phyloP scores from a whole-genome alignment of 2,113 vertebrate genomes.

The Laterallus jamaicensis region DNA sequence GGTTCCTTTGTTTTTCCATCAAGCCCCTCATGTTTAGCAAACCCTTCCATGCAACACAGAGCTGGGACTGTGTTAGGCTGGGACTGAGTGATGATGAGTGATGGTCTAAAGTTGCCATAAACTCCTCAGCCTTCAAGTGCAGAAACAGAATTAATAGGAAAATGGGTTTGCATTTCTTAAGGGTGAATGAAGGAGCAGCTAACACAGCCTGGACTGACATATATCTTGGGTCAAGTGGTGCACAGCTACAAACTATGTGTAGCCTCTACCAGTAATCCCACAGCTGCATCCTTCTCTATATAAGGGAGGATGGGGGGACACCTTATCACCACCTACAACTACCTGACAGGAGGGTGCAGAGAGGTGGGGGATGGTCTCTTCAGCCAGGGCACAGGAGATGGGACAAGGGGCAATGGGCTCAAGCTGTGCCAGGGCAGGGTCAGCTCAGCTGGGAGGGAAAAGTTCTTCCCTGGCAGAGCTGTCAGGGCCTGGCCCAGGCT shows the following conservation, averaged over 20 bases:
- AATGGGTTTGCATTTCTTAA: neutral
- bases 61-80: neutral
- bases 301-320: too few species aligned
- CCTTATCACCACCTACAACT: too few species aligned
- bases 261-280: neutral
- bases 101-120: neutral
- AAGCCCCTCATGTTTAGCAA: neutral
- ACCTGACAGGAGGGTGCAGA: too few species aligned
- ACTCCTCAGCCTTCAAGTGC: neutral
- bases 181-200: neutral
- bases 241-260: neutral
- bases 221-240: neutral
- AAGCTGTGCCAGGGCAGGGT: too few species aligned
- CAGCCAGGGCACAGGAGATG: too few species aligned
- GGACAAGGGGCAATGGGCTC: too few species aligned
- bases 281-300: neutral
- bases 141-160: neutral
- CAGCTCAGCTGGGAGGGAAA: too few species aligned
- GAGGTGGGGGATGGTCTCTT: too few species aligned
- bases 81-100: neutral
- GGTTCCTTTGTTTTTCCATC: neutral
- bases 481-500: too few species aligned
- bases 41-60: neutral
- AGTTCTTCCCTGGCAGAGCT: too few species aligned
- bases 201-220: fast-evolving